These are phyloP conservation scores for Epistrophella euchroma DNA, from an alignment of 2,888 invertebrate genomes.

Conservation along the genomic window DNA sequence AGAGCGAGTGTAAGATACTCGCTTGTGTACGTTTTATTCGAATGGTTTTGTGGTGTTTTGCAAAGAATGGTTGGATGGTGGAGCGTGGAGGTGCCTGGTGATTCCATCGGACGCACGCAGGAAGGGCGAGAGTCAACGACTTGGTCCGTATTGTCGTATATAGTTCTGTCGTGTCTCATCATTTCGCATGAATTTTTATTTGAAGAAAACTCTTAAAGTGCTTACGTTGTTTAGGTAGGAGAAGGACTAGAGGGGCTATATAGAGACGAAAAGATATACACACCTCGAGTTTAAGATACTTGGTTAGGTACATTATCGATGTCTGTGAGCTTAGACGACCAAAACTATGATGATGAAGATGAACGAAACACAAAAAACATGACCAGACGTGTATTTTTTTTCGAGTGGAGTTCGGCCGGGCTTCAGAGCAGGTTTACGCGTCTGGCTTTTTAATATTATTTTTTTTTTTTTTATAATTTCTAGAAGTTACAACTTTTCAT, in stretches of 20 bases:
- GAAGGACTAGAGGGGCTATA: not conserved
- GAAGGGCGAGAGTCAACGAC: constrained; percentile 56
- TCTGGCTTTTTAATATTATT: constrained; percentile 70
- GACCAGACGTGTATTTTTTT: constrained; percentile 69
- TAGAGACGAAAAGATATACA: not conserved
- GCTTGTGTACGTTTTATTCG: constrained; percentile 44
- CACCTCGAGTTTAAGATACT: constrained; percentile 21
- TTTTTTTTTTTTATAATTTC: constrained; percentile 14
- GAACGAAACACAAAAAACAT: constrained; percentile 47
- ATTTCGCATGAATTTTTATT: constrained; percentile 69
- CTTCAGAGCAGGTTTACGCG: constrained; percentile 66
- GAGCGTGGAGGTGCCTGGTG: constrained; percentile 27
- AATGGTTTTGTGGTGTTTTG: constrained; percentile 30
- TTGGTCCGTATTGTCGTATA: constrained; percentile 44
- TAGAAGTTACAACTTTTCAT: constrained; percentile 26
- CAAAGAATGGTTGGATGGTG: constrained; percentile 20
- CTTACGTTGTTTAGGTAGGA: not conserved
- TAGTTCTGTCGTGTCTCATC: constrained; percentile 63
- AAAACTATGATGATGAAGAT: constrained; percentile 46
- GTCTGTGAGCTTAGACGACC: constrained; percentile 66
- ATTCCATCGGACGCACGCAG: constrained; percentile 21
- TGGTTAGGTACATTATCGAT: constrained; percentile 45
- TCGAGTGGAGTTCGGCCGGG: constrained; percentile 56
- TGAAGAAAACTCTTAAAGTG: constrained; percentile 23
- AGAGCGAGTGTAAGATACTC: constrained; percentile 61